Conservation (phyloP, 2,797 vertebrate species). For the Discoglossus pictus region DNA sequence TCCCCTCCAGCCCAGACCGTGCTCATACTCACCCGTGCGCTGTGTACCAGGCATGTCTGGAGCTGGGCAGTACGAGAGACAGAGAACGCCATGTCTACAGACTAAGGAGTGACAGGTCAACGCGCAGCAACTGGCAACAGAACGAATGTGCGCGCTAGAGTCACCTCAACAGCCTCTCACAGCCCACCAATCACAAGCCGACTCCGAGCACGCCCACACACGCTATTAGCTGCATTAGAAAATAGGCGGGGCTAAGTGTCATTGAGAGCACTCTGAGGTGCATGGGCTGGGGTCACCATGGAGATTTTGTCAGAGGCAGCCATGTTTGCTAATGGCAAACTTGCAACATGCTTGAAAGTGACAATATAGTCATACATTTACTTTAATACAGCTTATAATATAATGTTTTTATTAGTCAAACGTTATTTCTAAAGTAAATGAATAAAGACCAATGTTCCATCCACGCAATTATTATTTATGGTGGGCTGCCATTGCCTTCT, state of each 20-base stretch:
- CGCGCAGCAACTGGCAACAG: too few species aligned
- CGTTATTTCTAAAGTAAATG: too few species aligned
- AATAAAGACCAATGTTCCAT: too few species aligned
- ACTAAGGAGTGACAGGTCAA: not conserved
- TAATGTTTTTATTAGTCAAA: too few species aligned
- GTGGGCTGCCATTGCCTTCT: too few species aligned
- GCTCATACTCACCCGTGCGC: conserved; percentile 24
- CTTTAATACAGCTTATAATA: too few species aligned
- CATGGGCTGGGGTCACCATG: not conserved
- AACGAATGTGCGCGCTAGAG: not conserved
- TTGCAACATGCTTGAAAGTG: too few species aligned
- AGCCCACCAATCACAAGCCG: conserved; percentile 11
- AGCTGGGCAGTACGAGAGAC: conserved; percentile 2
- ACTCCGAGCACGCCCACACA: not conserved
- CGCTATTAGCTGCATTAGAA: not conserved
- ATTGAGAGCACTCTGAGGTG: not conserved
- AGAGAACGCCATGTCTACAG: conserved; percentile 32
- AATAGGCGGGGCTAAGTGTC: conserved; percentile 1
- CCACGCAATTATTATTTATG: too few species aligned
- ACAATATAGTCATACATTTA: too few species aligned
- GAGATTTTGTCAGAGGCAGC: not conserved
- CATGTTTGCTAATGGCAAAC: conserved; percentile 25
- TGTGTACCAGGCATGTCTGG: not conserved
- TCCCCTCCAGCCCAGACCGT: not conserved
- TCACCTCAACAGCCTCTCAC: conserved; percentile 27